Evolutionary conservation across 1,140 invertebrate genomes (phyloP), one percentile per base, ranked within the genome.

Genomic region (Pseudomyrmex sp.): DNA sequence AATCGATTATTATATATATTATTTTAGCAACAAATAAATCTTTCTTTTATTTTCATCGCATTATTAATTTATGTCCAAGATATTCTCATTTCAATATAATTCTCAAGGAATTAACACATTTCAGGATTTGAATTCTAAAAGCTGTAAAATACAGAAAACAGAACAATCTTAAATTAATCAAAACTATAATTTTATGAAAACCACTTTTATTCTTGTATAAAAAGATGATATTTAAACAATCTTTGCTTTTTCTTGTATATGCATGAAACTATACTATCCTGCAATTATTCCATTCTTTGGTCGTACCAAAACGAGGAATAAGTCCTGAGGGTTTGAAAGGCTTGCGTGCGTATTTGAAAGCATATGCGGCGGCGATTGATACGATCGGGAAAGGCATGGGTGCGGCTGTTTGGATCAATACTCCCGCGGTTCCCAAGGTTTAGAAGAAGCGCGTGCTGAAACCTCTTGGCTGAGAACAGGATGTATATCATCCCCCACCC

Each of bases 401-500:
- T 54, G 86, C 79, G 87, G 86, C 82, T 74, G 50, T 66, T 12
- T 52, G 62, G 86, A 89, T 89, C 87, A 89, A 89, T 89, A 89
- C 83, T 85, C 10, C 50, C 79, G 84, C 62, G 62, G 18, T 46
- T 10, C 15, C 62, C 63, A 63, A 70, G 69, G 82, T 83, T 83
- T 69, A 59, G 79, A 86, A 77, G 85, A 35, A 52, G 54, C 73
- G 75, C 44, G 83, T 54, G 61, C 74, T 56, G n/a, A 56, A 35
- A 5, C 7, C 66, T 48, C 20, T 48, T 58, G 75, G 58, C 65
- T 35, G 35, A 35, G 61, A 86, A 73, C 56, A 4, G 58, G 73
- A 35, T 77, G 74, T 69, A 61, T 66, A 54, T 84, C 72, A 50
- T 20, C 54, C 50, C 62, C 62, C 50, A 13, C 13, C 18, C 66